Percentiles rank a stretch among this genome's conserved stretches.
phyloP scores from a whole-genome alignment of 2,797 vertebrate species.

The Peromyscus attwateri region DNA sequence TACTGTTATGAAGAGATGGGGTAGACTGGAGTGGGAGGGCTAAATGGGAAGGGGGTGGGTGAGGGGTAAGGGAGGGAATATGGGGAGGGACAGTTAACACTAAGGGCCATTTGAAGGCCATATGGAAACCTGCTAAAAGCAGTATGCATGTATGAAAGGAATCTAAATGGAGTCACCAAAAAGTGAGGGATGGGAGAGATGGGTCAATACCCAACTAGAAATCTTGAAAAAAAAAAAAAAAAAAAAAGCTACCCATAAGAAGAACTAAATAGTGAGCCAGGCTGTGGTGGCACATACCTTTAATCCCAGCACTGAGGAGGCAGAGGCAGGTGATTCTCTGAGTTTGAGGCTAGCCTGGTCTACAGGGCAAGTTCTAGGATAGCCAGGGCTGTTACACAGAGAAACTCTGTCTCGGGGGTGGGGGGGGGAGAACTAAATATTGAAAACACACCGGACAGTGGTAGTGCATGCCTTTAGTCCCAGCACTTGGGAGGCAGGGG shows the following conservation, averaged over 20 bases:
- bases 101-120: neutral
- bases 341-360: neutral
- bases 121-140: neutral
- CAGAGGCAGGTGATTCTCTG: neutral
- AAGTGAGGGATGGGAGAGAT: neutral
- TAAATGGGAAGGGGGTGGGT: neutral
- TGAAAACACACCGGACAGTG: neutral
- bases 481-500: no score
- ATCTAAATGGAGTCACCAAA: neutral
- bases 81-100: neutral
- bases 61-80: neutral
- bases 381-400: neutral
- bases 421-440: conserved; percentile 43
- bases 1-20: neutral
- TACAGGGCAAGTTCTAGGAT: neutral
- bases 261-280: conserved; percentile 5
- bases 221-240: neutral
- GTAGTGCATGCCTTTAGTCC: no score
- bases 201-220: neutral
- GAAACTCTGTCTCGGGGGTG: neutral
- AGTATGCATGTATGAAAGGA: neutral
- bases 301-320: neutral
- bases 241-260: neutral
- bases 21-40: neutral
- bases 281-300: neutral